A percentile compares a stretch with the other conserved stretches of the same genome.
Conservation (phyloP, 2,797 vertebrate species). For the Rhinatrema bivittatum region DNA sequence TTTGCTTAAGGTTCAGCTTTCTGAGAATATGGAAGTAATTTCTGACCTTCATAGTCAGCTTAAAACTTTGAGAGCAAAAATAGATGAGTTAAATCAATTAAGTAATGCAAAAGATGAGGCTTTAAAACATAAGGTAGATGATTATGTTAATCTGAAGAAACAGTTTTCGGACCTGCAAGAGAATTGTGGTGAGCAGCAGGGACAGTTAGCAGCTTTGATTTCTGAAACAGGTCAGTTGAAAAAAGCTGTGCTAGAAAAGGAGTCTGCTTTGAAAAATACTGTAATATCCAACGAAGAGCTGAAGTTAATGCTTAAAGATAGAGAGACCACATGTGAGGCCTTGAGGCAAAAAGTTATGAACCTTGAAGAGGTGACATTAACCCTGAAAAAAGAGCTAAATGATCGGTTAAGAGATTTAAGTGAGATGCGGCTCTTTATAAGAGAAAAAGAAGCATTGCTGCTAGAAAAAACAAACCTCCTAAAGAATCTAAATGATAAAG, state of each 20-base stretch:
- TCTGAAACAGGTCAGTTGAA: conserved; percentile 53
- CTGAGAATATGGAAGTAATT: conserved; percentile 54
- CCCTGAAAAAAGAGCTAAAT: conserved; percentile 41
- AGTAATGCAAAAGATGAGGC: conserved; percentile 50
- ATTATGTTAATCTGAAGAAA: conserved; percentile 39
- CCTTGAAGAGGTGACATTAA: conserved; percentile 48
- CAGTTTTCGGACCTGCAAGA: conserved; percentile 51
- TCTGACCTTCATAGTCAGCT: conserved; percentile 47
- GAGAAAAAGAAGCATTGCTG: conserved; percentile 49
- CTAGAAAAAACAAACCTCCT: conserved; percentile 43
- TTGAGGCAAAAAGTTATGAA: conserved; percentile 55
- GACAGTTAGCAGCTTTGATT: conserved; percentile 41
- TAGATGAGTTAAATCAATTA: conserved; percentile 27
- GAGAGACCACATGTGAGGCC: conserved; percentile 53
- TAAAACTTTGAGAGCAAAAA: conserved; percentile 31
- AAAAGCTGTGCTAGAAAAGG: conserved; percentile 52
- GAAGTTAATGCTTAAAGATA: conserved; percentile 44
- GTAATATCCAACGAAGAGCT: conserved; percentile 39
- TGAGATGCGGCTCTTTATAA: conserved; percentile 37
- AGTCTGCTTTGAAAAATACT: conserved; percentile 33
- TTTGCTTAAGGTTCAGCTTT: conserved; percentile 47
- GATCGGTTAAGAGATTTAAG: conserved; percentile 41
- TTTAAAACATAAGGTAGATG: conserved; percentile 52
- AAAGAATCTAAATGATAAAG: conserved; percentile 45
- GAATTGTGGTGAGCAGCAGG: conserved; percentile 34